phyloP scores from a whole-genome alignment of 2,888 invertebrate genomes.

The Platycheirus rosarum region DNA sequence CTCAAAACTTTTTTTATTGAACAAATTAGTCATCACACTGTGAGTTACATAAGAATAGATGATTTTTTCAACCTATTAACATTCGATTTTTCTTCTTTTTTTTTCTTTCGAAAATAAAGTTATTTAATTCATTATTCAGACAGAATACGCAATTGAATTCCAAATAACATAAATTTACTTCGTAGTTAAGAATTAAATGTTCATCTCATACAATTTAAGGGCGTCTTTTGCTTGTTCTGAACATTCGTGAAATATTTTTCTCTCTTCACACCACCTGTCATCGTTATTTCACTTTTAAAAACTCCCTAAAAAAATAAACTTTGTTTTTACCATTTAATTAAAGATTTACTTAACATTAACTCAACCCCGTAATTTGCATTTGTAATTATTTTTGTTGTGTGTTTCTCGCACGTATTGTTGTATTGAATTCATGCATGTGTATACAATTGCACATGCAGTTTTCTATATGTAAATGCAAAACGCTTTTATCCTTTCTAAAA shows the following conservation, averaged over 20 bases:
- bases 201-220: too few species aligned
- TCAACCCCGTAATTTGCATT: conserved; percentile 67
- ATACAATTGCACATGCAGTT: conserved; percentile 5
- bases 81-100: too few species aligned
- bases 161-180: too few species aligned
- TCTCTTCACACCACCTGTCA: conserved; percentile 31
- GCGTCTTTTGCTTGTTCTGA: too few species aligned
- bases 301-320: conserved; percentile 3
- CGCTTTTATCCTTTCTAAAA: neutral
- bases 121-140: too few species aligned
- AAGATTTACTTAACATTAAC: conserved; percentile 58
- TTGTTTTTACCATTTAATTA: conserved; percentile 61
- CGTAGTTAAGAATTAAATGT: too few species aligned
- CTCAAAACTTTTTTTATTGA: too few species aligned
- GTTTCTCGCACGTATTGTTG: conserved; percentile 39
- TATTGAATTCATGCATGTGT: conserved; percentile 16
- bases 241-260: neutral
- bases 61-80: too few species aligned
- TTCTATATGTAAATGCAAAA: conserved; percentile 18
- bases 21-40: too few species aligned
- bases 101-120: too few species aligned
- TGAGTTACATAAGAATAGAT: too few species aligned
- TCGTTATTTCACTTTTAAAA: conserved; percentile 35
- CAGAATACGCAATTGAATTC: too few species aligned
- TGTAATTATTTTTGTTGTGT: conserved; percentile 61